Conservation (phyloP, 1,140 invertebrate species). For the Batillaria attramentaria region DNA sequence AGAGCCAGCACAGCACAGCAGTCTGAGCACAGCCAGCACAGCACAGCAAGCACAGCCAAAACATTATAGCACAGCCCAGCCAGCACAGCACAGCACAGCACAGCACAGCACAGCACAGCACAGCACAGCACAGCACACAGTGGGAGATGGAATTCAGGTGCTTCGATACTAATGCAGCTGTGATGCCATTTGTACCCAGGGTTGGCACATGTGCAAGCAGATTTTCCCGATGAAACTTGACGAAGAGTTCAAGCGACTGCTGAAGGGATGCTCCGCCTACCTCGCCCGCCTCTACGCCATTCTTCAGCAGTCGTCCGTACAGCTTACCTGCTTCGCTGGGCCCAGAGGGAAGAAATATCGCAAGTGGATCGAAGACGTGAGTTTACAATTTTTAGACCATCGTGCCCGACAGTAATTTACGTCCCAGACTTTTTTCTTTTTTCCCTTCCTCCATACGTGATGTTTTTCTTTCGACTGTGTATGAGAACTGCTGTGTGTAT, state of each 20-base stretch:
- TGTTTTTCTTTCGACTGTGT: too few species aligned
- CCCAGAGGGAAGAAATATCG: constrained; percentile 52
- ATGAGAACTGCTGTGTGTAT: too few species aligned
- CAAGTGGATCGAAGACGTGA: constrained; percentile 58
- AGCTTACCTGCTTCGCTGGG: constrained; percentile 55
- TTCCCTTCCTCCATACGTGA: not conserved
- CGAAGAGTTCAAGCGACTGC: constrained; percentile 47
- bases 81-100: not conserved
- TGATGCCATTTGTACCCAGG: constrained; percentile 39
- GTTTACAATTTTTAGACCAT: not conserved
- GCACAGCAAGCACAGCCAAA: too few species aligned
- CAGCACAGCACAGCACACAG: too few species aligned
- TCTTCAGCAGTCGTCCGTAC: constrained; percentile 58
- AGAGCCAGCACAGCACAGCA: too few species aligned
- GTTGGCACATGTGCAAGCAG: constrained; percentile 58
- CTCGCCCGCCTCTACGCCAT: constrained; percentile 60
- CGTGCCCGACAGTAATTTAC: not conserved
- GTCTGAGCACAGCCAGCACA: too few species aligned
- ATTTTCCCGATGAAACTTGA: constrained; percentile 43
- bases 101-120: not conserved
- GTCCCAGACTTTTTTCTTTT: not conserved
- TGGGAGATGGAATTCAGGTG: not conserved
- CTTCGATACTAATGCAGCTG: not conserved
- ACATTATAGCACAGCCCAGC: too few species aligned
- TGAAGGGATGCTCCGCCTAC: constrained; percentile 56